phyloP scores from a whole-genome alignment of 2,113 vertebrate genomes.

The Papio anubis region DNA sequence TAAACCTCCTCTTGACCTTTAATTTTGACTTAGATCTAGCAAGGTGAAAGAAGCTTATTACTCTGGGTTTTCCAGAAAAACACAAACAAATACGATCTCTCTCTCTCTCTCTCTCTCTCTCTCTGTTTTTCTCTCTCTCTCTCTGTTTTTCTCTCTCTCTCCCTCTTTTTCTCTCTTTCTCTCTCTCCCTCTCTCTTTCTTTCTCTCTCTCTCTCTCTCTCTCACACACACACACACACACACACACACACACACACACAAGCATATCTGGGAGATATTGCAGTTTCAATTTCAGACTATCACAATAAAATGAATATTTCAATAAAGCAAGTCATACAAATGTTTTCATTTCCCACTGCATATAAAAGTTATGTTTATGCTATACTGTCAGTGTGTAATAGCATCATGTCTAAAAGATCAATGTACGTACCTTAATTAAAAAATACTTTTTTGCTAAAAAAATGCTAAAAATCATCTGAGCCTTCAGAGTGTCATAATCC shows the following conservation, averaged over 20 bases:
- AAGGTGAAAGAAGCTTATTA: neutral
- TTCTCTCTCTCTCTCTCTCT: neutral
- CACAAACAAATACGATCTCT: neutral
- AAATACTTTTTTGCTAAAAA: neutral
- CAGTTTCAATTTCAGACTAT: neutral
- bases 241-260: neutral
- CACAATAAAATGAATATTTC: neutral
- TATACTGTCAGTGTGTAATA: neutral
- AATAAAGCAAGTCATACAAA: neutral
- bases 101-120: too few species aligned
- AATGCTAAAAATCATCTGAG: neutral
- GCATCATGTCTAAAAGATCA: neutral
- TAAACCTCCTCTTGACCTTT: neutral
- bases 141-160: too few species aligned
- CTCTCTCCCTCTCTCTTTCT: too few species aligned
- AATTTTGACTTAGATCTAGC: neutral
- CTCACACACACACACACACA: too few species aligned
- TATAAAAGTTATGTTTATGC: neutral
- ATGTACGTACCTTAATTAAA: neutral
- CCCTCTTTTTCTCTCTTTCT: neutral
- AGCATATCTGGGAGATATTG: neutral
- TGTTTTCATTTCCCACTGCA: neutral
- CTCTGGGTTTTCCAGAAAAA: neutral
- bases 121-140: neutral
- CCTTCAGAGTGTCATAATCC: neutral